Conservation (phyloP, 1,140 invertebrate species). For the Homarus americanus region DNA sequence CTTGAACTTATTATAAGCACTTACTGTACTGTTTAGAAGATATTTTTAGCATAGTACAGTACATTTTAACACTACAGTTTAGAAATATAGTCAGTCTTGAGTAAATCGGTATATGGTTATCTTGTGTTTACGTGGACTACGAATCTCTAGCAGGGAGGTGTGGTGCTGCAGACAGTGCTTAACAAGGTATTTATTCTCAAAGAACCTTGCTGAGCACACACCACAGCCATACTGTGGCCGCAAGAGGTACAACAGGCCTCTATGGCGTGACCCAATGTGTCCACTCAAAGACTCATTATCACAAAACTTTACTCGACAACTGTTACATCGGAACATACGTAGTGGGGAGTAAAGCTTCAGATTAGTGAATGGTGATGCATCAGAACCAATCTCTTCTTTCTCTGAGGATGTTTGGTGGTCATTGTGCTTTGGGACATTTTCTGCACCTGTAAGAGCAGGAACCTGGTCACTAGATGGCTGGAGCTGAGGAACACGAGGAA, state of each 20-base stretch:
- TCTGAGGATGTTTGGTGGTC: background rate
- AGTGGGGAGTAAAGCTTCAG: conserved; percentile 73
- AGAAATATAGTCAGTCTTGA: conserved; percentile 29
- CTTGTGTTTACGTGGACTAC: conserved; percentile 61
- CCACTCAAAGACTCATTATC: conserved; percentile 69
- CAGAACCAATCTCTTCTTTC: conserved; percentile 15
- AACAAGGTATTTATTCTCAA: conserved; percentile 72
- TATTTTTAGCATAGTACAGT: background rate
- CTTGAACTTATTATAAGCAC: background rate
- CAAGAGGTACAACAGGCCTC: conserved; percentile 66
- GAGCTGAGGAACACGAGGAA: conserved; percentile 57
- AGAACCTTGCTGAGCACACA: conserved; percentile 73
- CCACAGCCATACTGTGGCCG: conserved; percentile 74
- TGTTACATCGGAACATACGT: conserved; percentile 73
- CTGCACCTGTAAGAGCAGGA: background rate
- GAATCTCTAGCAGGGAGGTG: conserved; percentile 66
- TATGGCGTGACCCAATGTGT: conserved; percentile 66
- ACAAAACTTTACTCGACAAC: conserved; percentile 72
- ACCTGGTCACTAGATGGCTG: conserved; percentile 10
- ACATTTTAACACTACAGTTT: background rate
- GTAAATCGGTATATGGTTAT: conserved; percentile 51
- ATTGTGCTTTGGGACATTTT: background rate
- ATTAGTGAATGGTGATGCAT: conserved; percentile 51
- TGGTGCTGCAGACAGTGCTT: conserved; percentile 69
- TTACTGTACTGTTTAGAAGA: background rate